Base-by-base conservation (phyloP, 2,113 vertebrate genomes). In the Pyrgilauda ruficollis region DNA sequence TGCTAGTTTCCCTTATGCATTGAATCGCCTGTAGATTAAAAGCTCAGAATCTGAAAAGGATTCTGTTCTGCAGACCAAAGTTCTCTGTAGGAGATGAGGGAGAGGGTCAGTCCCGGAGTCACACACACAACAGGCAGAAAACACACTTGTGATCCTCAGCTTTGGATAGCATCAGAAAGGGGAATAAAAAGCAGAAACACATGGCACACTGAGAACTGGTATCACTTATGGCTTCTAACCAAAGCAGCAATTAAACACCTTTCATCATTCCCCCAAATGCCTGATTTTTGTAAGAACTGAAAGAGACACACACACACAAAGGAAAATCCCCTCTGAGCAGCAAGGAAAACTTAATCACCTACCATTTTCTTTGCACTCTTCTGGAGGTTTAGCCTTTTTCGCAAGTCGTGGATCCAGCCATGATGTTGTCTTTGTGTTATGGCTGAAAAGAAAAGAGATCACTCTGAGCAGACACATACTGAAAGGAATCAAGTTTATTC, bases 371-470 rank as follows among this genome's bases (percentile, higher is more conserved):
- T 99, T 99, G 98, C 99, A 99, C 97, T 99, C 99, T 98, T 99
- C 99, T 53, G 99, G 99, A 94, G 99, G 99, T 97, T 99, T 99
- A 96, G 99, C 99, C 98, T 99, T 99, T 98, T 99, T 99, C 97
- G 99, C 99, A 95, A 99, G 98, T 97, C 99, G 98, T 91, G 99
- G 99, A 98, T 99, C 99, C 98, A 99, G 98, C 99, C 99, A 99
- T 98, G 99, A 99, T 97, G 99, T 99, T 94, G 99, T 99, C 99
- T 99, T 99, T 98, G 99, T 99, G 98, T 99, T 99, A 98, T 99
- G 99, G 98, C 99, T 99, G 98, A 98, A 98, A 98, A 98, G 98
- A 98, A 97, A 98, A 98, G 98, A 98, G 97, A 98, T 97, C 97
- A 98, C 98, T 98, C 98, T 98, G 96, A 98, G 98, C 97, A 98